phyloP scores from a whole-genome alignment of 1,140 invertebrate species.

The Caenorhabditis remanei region DNA sequence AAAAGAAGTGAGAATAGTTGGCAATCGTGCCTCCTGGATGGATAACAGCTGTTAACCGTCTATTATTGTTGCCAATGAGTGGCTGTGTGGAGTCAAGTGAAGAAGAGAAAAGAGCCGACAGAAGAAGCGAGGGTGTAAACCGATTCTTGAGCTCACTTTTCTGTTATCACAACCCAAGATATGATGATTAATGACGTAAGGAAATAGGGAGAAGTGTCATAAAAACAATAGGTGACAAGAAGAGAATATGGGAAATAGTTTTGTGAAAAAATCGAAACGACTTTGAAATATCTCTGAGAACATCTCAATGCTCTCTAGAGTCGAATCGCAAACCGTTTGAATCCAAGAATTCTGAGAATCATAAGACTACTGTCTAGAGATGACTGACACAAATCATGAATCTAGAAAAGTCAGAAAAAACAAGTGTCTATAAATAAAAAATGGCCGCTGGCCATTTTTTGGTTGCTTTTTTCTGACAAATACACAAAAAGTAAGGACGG shows the following conservation, averaged over 20 bases:
- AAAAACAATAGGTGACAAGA: background rate
- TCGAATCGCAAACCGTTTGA: no score
- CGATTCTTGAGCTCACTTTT: constrained; percentile 25
- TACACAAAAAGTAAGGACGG: constrained; percentile 41
- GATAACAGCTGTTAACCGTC: constrained; percentile 52
- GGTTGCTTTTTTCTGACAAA: constrained; percentile 35
- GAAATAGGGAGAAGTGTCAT: background rate
- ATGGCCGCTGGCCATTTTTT: constrained; percentile 43
- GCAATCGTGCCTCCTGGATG: constrained; percentile 1
- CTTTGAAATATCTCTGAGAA: no score
- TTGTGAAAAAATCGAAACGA: background rate
- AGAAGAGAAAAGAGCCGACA: background rate
- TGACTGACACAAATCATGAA: background rate
- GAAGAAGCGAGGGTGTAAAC: constrained; percentile 46
- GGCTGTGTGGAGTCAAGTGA: background rate
- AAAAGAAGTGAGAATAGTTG: constrained; percentile 3
- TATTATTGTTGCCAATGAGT: constrained; percentile 54
- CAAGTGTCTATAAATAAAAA: constrained; percentile 40
- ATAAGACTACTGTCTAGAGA: background rate
- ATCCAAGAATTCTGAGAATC: background rate
- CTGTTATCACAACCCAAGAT: constrained; percentile 36
- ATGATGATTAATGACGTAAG: constrained; percentile 43
- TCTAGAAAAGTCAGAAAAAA: constrained; percentile 4
- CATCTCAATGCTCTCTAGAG: no score
- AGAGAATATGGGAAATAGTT: background rate